Evolutionary conservation across 1,140 invertebrate species (phyloP).

Genomic region (Bombus affinis): DNA sequence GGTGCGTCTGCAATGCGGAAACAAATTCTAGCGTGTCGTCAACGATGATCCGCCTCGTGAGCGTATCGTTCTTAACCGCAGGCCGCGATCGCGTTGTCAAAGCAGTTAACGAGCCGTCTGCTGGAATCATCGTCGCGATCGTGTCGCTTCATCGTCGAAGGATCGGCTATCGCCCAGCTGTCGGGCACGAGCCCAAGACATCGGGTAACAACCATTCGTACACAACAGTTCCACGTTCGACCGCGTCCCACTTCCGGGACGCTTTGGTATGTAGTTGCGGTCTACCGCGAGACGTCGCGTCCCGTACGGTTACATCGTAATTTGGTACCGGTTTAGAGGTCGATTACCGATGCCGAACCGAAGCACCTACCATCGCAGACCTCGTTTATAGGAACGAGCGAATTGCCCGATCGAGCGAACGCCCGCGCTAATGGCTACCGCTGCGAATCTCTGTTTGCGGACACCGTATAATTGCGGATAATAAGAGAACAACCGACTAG

Average conservation of each 20-base stretch:
- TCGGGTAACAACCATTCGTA: no score
- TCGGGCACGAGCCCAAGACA: constrained; percentile 15
- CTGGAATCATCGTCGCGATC: constrained; percentile 30
- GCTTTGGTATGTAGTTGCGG: constrained; percentile 38
- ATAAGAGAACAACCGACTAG: constrained; percentile 15
- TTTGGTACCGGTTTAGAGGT: constrained; percentile 43
- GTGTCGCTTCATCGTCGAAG: constrained; percentile 19
- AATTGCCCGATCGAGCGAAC: constrained; percentile 5
- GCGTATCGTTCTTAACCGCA: constrained; percentile 58
- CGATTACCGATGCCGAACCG: constrained; percentile 8
- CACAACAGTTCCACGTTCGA: not conserved
- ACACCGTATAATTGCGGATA: constrained; percentile 31
- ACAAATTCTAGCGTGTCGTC: not conserved
- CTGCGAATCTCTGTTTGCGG: constrained; percentile 23
- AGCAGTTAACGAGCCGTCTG: constrained; percentile 53
- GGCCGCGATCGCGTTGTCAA: constrained; percentile 20
- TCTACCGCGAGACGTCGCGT: constrained; percentile 30
- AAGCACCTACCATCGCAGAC: not conserved
- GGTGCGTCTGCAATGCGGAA: constrained; percentile 41
- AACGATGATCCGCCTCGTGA: constrained; percentile 15
- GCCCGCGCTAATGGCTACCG: not conserved
- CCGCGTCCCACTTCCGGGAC: constrained; percentile 22
- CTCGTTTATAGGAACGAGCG: not conserved
- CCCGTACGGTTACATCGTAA: constrained; percentile 36
- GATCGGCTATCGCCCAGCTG: no score